A percentile compares a stretch with the other conserved stretches of the same genome.
phyloP scores from a whole-genome alignment of 2,888 invertebrate species.

The Ochropleura plecta region DNA sequence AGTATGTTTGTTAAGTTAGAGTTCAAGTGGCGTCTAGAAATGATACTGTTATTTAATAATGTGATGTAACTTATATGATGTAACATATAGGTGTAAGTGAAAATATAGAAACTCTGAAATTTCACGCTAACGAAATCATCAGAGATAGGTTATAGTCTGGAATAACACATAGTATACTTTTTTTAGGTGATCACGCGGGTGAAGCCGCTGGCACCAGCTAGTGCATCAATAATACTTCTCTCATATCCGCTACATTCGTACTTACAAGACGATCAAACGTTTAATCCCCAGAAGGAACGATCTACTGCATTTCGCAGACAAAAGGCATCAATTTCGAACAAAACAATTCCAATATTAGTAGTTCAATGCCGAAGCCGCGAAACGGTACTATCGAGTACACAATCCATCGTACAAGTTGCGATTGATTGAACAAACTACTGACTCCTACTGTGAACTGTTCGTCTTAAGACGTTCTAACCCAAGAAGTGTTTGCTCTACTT shows the following conservation, averaged over 20 bases:
- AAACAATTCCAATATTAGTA: constrained; percentile 62
- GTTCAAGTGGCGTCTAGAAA: neutral
- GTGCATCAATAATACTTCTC: neutral
- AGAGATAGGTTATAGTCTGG: no score
- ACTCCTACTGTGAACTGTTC: constrained; percentile 71
- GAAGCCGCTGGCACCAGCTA: no score
- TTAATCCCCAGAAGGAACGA: constrained; percentile 15
- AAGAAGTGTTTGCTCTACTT: constrained; percentile 74
- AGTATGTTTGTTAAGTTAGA: neutral
- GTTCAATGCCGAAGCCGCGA: constrained; percentile 58
- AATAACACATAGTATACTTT: no score
- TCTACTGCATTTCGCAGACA: constrained; percentile 38
- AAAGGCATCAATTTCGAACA: constrained; percentile 57
- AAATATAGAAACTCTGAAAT: no score
- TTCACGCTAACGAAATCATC: no score
- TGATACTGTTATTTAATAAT: neutral
- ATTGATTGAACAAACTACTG: constrained; percentile 79
- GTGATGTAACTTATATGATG: neutral
- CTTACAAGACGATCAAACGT: constrained; percentile 4
- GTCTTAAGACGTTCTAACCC: constrained; percentile 72
- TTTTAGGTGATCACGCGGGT: no score
- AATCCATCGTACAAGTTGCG: constrained; percentile 73
- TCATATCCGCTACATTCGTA: constrained; percentile 1
- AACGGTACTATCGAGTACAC: constrained; percentile 66
- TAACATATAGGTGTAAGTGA: no score